Conservation (phyloP, 2,888 invertebrate genomes). For the Brenthis daphne region DNA sequence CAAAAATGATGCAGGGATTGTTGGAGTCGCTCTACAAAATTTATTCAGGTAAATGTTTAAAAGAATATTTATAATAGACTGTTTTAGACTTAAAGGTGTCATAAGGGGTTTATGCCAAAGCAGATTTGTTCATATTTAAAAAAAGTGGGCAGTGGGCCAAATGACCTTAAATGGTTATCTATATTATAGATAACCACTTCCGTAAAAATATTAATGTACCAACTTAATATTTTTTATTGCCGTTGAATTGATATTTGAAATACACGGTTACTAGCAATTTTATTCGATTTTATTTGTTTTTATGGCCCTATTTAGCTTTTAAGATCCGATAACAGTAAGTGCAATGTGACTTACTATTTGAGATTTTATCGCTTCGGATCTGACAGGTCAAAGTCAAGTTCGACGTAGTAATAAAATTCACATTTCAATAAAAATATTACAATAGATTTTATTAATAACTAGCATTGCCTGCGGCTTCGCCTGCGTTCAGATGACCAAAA, state of each 20-base stretch:
- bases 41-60: constrained; percentile 67
- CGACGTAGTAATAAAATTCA: background rate
- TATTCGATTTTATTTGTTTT: background rate
- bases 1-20: constrained; percentile 79
- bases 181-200: too few relatives aligned
- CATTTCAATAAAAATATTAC: too few relatives aligned
- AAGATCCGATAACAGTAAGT: constrained; percentile 1
- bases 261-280: background rate
- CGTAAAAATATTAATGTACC: too few relatives aligned
- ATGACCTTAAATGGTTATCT: too few relatives aligned
- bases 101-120: background rate
- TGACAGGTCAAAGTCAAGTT: constrained; percentile 20
- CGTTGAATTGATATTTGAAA: too few relatives aligned
- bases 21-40: constrained; percentile 75
- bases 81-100: background rate
- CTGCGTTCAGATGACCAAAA: too few relatives aligned
- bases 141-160: too few relatives aligned
- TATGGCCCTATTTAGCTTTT: background rate
- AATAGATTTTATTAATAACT: too few relatives aligned
- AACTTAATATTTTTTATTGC: too few relatives aligned
- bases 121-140: constrained; percentile 8
- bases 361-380: constrained; percentile 17
- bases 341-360: constrained; percentile 4
- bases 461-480: too few relatives aligned
- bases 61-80: background rate